These are phyloP conservation scores for Ooceraea biroi DNA, from an alignment of 1,140 invertebrate genomes.

Conservation along the genomic window DNA sequence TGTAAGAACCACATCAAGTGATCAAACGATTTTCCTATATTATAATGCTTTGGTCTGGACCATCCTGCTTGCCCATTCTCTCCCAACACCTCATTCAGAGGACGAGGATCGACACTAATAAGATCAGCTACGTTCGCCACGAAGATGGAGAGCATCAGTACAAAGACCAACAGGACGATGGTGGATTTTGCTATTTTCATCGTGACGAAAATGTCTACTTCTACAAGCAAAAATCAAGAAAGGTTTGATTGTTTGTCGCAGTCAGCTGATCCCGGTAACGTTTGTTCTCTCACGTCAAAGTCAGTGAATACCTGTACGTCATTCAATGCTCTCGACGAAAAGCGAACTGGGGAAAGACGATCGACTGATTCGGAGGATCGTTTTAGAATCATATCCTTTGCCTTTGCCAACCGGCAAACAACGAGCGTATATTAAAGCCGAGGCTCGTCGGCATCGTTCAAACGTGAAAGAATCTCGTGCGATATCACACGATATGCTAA, in stretches of 20 bases:
- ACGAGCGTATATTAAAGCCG: neutral
- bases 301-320: too few species aligned
- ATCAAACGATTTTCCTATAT: conserved; percentile 86
- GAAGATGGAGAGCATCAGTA: conserved; percentile 87
- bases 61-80: conserved; percentile 57
- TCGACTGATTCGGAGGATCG: neutral
- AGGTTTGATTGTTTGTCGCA: neutral
- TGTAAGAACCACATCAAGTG: conserved; percentile 93
- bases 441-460: neutral
- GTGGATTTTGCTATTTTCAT: conserved; percentile 87
- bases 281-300: conserved; percentile 16
- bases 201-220: neutral
- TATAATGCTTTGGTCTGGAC: conserved; percentile 81
- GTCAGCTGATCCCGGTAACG: neutral
- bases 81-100: conserved; percentile 58
- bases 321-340: neutral
- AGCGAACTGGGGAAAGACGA: conserved; percentile 10
- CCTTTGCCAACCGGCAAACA: neutral
- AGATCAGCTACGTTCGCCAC: conserved; percentile 87
- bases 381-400: neutral
- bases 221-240: neutral
- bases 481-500: too few species aligned
- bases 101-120: conserved; percentile 84
- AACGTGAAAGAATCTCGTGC: too few species aligned
- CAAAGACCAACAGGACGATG: conserved; percentile 84